A percentile compares a stretch with the other conserved stretches of the same genome.
Conservation (phyloP, 2,888 invertebrate species). For the Mythimna loreyi region DNA sequence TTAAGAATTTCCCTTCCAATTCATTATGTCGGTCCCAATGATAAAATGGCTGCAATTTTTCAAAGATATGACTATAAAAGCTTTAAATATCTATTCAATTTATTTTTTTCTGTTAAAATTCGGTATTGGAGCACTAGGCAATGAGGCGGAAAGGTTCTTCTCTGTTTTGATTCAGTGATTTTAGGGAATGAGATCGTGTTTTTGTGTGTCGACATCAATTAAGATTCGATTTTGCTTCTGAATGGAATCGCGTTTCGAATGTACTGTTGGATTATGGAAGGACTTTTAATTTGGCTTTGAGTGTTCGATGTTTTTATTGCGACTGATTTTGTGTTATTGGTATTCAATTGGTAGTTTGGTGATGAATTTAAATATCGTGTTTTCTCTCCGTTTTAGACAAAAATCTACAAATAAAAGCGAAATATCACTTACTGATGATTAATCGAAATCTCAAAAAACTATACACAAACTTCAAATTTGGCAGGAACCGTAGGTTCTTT, state of each 20-base stretch:
- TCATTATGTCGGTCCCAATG: conserved; percentile 74
- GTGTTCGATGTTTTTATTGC: conserved; percentile 6
- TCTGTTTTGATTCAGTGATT: conserved; percentile 58
- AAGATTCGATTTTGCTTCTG: conserved; percentile 56
- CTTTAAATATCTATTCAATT: conserved; percentile 57
- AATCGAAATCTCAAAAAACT: too few relatives aligned
- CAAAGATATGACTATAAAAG: conserved; percentile 73
- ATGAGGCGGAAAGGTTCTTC: conserved; percentile 44
- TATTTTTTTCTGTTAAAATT: conserved; percentile 53
- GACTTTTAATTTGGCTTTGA: conserved; percentile 30
- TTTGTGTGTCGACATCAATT: conserved; percentile 61
- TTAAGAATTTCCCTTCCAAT: conserved; percentile 74
- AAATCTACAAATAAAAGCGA: too few relatives aligned
- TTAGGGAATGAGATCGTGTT: conserved; percentile 48
- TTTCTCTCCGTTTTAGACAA: too few relatives aligned
- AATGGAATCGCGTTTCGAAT: conserved; percentile 33
- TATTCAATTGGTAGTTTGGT: too few relatives aligned
- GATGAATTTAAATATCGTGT: too few relatives aligned
- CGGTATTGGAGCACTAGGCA: conserved; percentile 40
- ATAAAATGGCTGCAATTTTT: conserved; percentile 77
- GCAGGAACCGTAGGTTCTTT: too few relatives aligned
- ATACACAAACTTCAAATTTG: too few relatives aligned
- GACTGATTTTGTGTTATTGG: too few relatives aligned
- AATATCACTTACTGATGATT: too few relatives aligned
- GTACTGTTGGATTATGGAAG: conserved; percentile 24